Base-by-base conservation (phyloP, 2,797 vertebrate species). In the Halcyon badia region DNA sequence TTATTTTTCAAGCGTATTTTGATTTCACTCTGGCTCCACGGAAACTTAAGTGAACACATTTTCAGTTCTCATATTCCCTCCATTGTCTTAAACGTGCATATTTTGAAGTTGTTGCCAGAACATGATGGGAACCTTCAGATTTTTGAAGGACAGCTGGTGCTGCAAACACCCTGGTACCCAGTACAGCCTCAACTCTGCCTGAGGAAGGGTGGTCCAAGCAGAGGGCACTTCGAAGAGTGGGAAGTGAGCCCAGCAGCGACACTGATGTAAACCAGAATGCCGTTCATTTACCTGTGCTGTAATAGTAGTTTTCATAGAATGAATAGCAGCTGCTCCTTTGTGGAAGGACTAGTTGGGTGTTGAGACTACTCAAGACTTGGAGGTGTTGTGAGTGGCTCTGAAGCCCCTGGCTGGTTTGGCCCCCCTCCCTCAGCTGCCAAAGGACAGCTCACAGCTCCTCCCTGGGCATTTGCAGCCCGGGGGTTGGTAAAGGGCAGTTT, bases 321-420 rank as follows among this genome's bases (percentile, higher is more conserved):
- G 4, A 10, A 6, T 12, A 22, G 35, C 0, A 2, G 16, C 70
- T 9, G 39, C 41, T 62, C 4, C 21, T 22, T 62, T 1, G 3
- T 1, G 21, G 21, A 49, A 54, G 25, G 70, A 28, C 35, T 51
- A 0, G 51, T 11, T 56, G 48, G 21, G 31, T 37, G 39, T 22
- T 31, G 21, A 14, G 20, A 31, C 62, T 54, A 4, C 30, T 30
- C n/a, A 39, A 58, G 33, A 14, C 25, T 70, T 26, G 14, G 31
- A 56, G 31, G 48, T 51, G 39, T 54, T 0, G 1, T 3, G 3
- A 41, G 42, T 44, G 18, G 20, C 19, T 44, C n/a, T 44, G n/a
- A 73, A 16, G 52, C 68, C 72, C 18, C 44, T 71, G 49, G 57
- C 15, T 78, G 46, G 19, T 13, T 61, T 60, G 37, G 22, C 35